These are phyloP conservation scores for Onychomys arenicola DNA, from an alignment of 2,797 vertebrate genomes.

Conservation along the genomic window DNA sequence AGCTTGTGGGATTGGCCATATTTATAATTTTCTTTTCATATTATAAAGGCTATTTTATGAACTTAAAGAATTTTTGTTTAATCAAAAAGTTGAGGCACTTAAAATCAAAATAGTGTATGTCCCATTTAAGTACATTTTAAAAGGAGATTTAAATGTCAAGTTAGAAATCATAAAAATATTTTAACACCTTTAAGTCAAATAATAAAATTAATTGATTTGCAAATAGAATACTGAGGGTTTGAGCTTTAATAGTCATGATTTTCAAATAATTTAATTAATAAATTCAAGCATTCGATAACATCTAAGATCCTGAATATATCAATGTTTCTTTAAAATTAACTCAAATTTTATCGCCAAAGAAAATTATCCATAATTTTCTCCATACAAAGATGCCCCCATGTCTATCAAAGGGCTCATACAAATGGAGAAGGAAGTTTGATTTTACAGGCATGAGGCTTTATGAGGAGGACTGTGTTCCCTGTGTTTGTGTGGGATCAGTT, in stretches of 20 bases:
- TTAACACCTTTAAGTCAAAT: background rate
- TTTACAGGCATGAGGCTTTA: background rate
- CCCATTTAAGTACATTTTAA: background rate
- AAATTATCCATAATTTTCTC: background rate
- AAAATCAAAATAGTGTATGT: background rate
- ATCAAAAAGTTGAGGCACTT: background rate
- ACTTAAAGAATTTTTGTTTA: background rate
- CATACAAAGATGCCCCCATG: background rate
- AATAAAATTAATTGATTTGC: background rate
- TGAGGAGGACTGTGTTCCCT: rapidly evolving
- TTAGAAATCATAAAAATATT: background rate
- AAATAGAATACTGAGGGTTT: background rate
- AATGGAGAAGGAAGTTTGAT: background rate
- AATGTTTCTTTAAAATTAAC: background rate
- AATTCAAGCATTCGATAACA: background rate
- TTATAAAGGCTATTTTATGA: background rate
- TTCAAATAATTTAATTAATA: background rate
- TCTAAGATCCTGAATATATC: background rate
- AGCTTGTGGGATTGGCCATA: background rate
- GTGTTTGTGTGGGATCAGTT: rapidly evolving
- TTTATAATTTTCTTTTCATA: background rate
- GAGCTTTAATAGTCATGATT: background rate
- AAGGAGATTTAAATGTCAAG: background rate
- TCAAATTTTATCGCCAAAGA: background rate
- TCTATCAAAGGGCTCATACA: background rate